Conservation (phyloP, 2,888 invertebrate species). For the Drosophila birchii region DNA sequence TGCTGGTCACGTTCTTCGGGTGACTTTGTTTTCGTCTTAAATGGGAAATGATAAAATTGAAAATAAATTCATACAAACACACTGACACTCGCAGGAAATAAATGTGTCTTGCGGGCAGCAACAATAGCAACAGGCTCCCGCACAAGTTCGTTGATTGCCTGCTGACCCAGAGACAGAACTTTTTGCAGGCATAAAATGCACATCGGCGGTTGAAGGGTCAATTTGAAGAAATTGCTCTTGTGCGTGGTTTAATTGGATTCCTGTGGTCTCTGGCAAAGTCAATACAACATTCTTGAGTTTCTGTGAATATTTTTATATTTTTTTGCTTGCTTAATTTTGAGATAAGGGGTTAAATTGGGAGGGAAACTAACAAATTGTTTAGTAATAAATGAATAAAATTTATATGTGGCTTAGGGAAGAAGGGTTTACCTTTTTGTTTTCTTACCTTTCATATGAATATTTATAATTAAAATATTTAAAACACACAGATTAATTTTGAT, state of each 20-base stretch:
- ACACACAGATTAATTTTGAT: constrained; percentile 1
- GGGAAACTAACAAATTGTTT: not conserved
- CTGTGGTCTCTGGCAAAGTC: constrained; percentile 11
- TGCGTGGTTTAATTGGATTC: constrained; percentile 37
- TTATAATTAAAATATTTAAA: not conserved
- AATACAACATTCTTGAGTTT: constrained; percentile 4
- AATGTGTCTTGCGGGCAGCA: constrained; percentile 38
- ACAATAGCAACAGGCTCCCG: constrained; percentile 20
- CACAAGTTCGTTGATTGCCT: constrained; percentile 48
- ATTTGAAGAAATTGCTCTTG: constrained; percentile 19
- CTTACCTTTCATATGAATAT: not conserved
- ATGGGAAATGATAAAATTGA: constrained; percentile 80
- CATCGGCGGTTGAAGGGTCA: constrained; percentile 19
- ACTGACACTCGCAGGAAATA: constrained; percentile 22
- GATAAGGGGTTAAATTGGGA: not conserved
- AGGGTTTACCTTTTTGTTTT: not conserved
- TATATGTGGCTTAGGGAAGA: not conserved
- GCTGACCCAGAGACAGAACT: constrained; percentile 30
- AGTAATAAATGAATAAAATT: not conserved
- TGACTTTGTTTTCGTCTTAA: constrained; percentile 79
- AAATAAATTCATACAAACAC: constrained; percentile 52
- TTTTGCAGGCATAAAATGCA: constrained; percentile 26
- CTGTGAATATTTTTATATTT: not conserved
- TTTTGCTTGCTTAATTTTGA: not conserved
- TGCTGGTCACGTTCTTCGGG: constrained; percentile 74